Conservation (phyloP, 2,888 invertebrate genomes). For the Pegoplata infirma region DNA sequence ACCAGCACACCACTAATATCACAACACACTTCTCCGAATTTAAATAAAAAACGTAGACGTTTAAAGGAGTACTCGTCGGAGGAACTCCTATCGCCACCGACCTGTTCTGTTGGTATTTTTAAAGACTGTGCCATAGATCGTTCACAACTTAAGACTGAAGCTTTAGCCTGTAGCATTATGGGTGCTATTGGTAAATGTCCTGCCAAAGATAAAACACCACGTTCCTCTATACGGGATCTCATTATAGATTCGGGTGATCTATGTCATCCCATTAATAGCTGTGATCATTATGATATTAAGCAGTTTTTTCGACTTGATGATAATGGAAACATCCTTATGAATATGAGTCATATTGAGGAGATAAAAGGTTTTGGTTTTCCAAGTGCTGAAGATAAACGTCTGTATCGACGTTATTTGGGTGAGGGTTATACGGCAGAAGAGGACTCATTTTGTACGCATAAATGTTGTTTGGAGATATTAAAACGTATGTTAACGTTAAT, state of each 20-base stretch:
- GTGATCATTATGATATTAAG: constrained; percentile 76
- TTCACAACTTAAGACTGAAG: constrained; percentile 73
- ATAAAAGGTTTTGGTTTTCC: constrained; percentile 70
- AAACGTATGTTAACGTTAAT: constrained; percentile 67
- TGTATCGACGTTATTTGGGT: constrained; percentile 69
- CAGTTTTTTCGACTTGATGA: constrained; percentile 78
- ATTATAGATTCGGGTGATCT: constrained; percentile 52
- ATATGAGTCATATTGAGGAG: constrained; percentile 74
- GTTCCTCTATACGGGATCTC: constrained; percentile 58
- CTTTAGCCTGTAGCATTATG: constrained; percentile 74
- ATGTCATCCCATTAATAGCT: constrained; percentile 67
- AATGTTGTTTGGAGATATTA: constrained; percentile 67
- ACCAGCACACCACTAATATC: constrained; percentile 17
- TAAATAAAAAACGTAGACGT: constrained; percentile 43
- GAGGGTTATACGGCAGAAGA: constrained; percentile 71
- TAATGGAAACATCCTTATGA: constrained; percentile 75
- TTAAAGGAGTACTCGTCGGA: neutral
- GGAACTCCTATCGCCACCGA: constrained; percentile 1
- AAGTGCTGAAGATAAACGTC: constrained; percentile 66
- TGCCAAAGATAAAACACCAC: constrained; percentile 61
- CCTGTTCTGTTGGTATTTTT: constrained; percentile 68
- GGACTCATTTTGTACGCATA: constrained; percentile 60
- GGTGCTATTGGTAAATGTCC: constrained; percentile 75
- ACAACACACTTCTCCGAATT: constrained; percentile 15
- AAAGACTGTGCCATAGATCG: constrained; percentile 73